Evolutionary conservation across 2,113 vertebrate genomes (phyloP).

Genomic region (Pseudonaja textilis): DNA sequence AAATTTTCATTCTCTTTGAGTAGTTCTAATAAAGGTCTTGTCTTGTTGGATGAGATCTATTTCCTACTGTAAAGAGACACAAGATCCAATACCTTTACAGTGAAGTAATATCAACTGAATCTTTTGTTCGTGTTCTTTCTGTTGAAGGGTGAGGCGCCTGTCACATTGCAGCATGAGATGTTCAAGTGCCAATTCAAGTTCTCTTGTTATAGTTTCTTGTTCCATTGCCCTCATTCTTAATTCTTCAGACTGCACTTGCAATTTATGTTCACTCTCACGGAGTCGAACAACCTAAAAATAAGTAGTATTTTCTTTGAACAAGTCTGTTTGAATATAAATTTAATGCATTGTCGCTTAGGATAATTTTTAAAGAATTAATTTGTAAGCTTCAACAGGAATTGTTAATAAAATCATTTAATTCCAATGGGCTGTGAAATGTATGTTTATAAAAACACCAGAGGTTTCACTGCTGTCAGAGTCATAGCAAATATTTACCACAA

Average conservation of each 20-base stretch:
- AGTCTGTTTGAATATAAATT: background rate
- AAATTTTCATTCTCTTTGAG: background rate
- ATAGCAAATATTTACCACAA: background rate
- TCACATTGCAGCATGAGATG: conserved; percentile 78
- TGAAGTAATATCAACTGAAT: conserved; percentile 77
- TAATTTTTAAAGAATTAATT: background rate
- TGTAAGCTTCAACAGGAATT: conserved; percentile 3
- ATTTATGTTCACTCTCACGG: conserved; percentile 72
- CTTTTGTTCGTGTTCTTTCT: conserved; percentile 81
- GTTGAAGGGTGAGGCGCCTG: conserved; percentile 78
- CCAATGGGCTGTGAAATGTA: background rate
- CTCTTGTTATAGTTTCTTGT: conserved; percentile 63
- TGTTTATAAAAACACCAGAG: background rate
- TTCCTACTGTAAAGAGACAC: background rate
- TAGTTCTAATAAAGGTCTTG: background rate
- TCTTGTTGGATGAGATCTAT: background rate
- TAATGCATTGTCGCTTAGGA: background rate
- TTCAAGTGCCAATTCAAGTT: conserved; percentile 78
- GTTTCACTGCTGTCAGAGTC: background rate
- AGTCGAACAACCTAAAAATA: conserved; percentile 80
- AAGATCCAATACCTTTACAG: conserved; percentile 75
- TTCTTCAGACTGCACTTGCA: conserved; percentile 79
- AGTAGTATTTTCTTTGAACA: conserved; percentile 22
- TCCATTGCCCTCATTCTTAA: conserved; percentile 76
- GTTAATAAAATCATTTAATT: background rate